These are phyloP conservation scores for Premnoplex brunnescens DNA, from an alignment of 2,797 vertebrate genomes.

Conservation along the genomic window DNA sequence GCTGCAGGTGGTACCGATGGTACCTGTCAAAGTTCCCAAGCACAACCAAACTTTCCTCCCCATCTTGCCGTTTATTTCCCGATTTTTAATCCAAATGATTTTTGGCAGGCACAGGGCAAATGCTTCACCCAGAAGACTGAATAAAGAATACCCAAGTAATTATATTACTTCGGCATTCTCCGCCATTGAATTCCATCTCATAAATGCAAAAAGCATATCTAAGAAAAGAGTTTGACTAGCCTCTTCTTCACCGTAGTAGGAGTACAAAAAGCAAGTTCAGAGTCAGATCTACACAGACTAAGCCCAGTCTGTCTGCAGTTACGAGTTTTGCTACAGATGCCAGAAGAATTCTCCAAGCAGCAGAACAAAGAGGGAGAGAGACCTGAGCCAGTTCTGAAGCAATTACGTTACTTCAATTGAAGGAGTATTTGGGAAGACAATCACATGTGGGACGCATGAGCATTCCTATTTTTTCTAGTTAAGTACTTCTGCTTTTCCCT, in stretches of 20 bases:
- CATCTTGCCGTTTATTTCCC: neutral
- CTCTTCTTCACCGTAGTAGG: neutral
- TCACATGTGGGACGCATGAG: neutral
- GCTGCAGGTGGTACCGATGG: neutral
- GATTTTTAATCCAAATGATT: neutral
- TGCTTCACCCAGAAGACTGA: neutral
- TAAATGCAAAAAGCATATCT: neutral
- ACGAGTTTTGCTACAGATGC: neutral
- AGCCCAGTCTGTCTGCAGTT: neutral
- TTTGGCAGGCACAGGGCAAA: neutral
- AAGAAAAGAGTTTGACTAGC: neutral
- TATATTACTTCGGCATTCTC: neutral
- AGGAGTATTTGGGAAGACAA: constrained; percentile 15
- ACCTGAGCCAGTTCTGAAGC: neutral
- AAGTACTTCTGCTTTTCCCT: constrained; percentile 43
- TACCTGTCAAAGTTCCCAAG: neutral
- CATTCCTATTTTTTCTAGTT: constrained; percentile 42
- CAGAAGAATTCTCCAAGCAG: neutral
- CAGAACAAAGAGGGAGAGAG: neutral
- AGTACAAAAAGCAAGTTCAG: neutral
- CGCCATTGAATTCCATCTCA: neutral
- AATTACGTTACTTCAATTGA: neutral
- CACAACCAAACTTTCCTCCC: neutral
- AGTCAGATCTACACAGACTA: neutral
- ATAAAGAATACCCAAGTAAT: neutral